Conservation (phyloP, 2,113 vertebrate genomes). For the Puffinus mauretanicus region DNA sequence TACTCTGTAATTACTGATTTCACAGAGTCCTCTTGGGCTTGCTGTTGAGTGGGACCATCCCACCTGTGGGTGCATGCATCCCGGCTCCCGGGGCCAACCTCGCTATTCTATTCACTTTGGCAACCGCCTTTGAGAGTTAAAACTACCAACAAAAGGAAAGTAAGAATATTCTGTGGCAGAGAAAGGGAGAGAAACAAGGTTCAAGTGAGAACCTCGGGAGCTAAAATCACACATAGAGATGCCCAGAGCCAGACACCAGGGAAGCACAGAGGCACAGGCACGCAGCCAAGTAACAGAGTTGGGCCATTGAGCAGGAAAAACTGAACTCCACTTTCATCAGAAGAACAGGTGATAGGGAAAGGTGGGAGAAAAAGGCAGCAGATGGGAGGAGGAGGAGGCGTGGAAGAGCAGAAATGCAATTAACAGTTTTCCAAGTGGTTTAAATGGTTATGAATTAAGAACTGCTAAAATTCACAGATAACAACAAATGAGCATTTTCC, state of each 20-base stretch:
- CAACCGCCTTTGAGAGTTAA: not conserved
- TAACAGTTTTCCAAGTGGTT: not conserved
- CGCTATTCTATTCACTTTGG: not conserved
- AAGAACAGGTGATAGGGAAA: not conserved
- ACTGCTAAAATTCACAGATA: conserved; percentile 23
- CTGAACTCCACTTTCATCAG: not conserved
- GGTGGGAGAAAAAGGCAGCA: not conserved
- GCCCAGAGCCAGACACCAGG: not conserved
- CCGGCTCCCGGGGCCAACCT: not conserved
- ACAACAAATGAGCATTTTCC: not conserved
- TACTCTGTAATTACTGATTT: not conserved
- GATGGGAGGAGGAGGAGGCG: conserved; percentile 27
- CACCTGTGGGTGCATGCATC: not conserved
- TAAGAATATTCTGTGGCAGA: not conserved
- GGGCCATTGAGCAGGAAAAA: not conserved
- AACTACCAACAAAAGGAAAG: not conserved
- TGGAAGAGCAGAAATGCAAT: conserved; percentile 14
- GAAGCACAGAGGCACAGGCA: not conserved
- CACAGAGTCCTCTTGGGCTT: not conserved
- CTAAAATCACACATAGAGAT: not conserved
- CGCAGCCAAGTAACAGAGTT: rapidly evolving
- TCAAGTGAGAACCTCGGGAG: not conserved
- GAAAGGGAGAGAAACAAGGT: not conserved
- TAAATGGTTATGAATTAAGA: conserved; percentile 5
- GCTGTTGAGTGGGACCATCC: not conserved